These are phyloP conservation scores for Manacus vitellinus DNA, from an alignment of 2,113 vertebrate species.

Conservation along the genomic window DNA sequence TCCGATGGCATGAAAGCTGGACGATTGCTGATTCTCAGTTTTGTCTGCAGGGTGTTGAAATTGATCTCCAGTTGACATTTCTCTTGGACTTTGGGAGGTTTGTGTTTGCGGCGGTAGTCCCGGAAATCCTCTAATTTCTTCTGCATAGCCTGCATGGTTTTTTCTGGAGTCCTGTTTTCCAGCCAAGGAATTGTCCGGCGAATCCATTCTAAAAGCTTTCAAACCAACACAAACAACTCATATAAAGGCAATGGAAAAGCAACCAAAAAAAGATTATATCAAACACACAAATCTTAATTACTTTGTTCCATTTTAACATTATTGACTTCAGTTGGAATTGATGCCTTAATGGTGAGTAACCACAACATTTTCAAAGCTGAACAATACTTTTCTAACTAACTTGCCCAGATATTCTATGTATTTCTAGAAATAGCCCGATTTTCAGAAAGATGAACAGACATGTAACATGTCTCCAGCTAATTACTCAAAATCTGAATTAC, in stretches of 20 bases:
- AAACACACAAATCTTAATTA: background rate
- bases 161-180: constrained; percentile 93
- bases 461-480: background rate
- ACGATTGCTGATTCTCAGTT: constrained; percentile 94
- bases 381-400: background rate
- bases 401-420: background rate
- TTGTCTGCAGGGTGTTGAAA: constrained; percentile 99
- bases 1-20: constrained; percentile 99
- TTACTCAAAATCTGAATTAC: background rate
- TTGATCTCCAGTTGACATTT: constrained; percentile 99
- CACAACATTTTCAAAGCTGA: background rate
- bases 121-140: constrained; percentile 96
- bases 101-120: constrained; percentile 96
- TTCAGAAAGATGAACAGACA: background rate
- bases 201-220: constrained; percentile 94
- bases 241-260: background rate
- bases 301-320: background rate
- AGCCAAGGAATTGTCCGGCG: constrained; percentile 96
- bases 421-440: background rate
- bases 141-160: constrained; percentile 94
- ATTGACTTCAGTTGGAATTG: background rate
- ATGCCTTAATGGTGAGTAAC: background rate
- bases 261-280: background rate
- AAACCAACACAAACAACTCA: background rate
- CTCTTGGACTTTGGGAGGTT: constrained; percentile 97